Base-by-base conservation (phyloP, 2,888 invertebrate species). In the Lithodes maja region DNA sequence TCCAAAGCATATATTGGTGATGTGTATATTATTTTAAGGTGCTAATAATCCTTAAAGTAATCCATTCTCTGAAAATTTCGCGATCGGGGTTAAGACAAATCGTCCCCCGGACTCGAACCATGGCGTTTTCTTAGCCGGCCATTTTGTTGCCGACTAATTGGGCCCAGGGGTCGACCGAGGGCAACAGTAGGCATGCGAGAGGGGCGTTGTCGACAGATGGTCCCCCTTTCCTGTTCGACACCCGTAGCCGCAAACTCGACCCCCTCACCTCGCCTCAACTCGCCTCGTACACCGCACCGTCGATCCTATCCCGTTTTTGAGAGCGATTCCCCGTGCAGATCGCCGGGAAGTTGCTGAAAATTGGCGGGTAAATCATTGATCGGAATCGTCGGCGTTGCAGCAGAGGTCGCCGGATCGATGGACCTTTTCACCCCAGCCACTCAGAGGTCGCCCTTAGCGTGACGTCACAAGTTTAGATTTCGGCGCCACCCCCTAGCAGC, bases 351-450 rank as follows among this genome's bases (percentile, higher is more conserved):
- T 17, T 12, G 7, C 33, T 12, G 77, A 87, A 78, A 82, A 83
- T 78, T 83, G 33, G 53, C n/a, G 61, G 77, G n/a, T 68, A 87
- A 83, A 87, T 82, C 87, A 83, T 77, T 83, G 87, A 74, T 82
- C 87, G 87, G 69, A 61, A 53, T 75, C 82, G 84, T 33, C 9
- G 71, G 84, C 88, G 83, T 84, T 84, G 84, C 88, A 80, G 79
- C 61, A 84, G 88, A 90, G 91, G 91, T 91, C 91, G 91, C 79
- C 83, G 54, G 91, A 91, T 91, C 91, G 91, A 91, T 91, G 85
- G 89, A 91, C 91, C 91, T 91, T 91, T 91, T 84, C 89, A 91
- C 91, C 87, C 90, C 87, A 90, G 87, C 91, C 89, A 90, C 87
- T 87, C 91, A 85, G 91, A 90, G 91, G 91, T 91, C 91, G 91